Evolutionary conservation across 1,140 invertebrate species (phyloP), one percentile per base, ranked within the genome.

Genomic region (Chrysopa pallens): DNA sequence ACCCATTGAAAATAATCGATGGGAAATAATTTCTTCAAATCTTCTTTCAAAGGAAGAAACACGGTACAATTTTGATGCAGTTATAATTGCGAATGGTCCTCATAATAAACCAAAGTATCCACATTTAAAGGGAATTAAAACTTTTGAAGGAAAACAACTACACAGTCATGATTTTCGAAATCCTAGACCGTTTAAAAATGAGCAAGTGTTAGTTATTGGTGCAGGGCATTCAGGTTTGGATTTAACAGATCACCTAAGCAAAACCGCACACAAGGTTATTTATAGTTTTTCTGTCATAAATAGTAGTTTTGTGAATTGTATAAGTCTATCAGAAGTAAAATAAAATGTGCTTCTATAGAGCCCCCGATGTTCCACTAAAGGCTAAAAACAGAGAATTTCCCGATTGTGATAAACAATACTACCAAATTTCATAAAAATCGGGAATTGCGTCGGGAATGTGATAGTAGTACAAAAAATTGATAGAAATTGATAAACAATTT

Each of bases 151-250:
- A 11, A 42, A 52, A 27, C 40, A 46, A 35, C 50, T 76, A 11
- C 83, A 86, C 49, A 82, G 78, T 51, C 76, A 80, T 50, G 55
- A 69, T 42, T 87, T 83, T 50, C 63, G 80, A 49, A 59, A 54
- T 29, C 66, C 75, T 0, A 64, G 74, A 37, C 31, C 46, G 27
- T 82, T 69, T 55, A 47, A 49, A 14, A 63, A 55, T 7, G 68
- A 75, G 56, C 68, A 40, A 36, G 74, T 85, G 1, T 57, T 80
- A 9, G 55, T 83, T 44, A 56, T 85, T 39, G 83, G 83, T 23
- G 73, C 68, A 35, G 69, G 70, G 15, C 61, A 73, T 35, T 84
- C 80, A 2, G 82, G 77, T 4, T 57, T 71, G 35, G 81, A 86
- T 53, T 79, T 85, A 40, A 64, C 66, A 4, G 13, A 45, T 13